Evolutionary conservation across 2,888 invertebrate genomes (phyloP).

Genomic region (Diplazon laetatorius): DNA sequence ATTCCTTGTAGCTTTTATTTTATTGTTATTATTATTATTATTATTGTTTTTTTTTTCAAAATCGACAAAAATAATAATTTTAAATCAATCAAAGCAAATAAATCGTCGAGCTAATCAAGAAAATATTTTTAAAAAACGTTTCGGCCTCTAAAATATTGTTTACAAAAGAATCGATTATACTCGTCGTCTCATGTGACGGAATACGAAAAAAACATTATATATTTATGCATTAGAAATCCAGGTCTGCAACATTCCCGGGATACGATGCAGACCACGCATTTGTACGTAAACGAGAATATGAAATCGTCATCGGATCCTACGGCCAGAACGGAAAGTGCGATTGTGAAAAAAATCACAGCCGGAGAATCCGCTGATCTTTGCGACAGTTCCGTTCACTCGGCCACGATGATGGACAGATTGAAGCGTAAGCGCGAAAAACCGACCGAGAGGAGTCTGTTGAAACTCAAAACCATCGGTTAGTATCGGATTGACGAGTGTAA

Average conservation of each 20-base stretch:
- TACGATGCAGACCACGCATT: conserved; percentile 65
- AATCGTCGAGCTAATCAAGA: too few relatives aligned
- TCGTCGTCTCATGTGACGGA: conserved; percentile 3
- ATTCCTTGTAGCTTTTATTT: too few relatives aligned
- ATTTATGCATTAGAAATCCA: conserved; percentile 65
- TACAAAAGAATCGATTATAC: not conserved
- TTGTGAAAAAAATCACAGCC: conserved; percentile 38
- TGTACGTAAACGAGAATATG: conserved; percentile 67
- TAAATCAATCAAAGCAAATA: not conserved
- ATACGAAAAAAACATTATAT: not conserved
- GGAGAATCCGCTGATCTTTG: conserved; percentile 53
- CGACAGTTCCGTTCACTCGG: conserved; percentile 60
- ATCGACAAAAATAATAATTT: not conserved
- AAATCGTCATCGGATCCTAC: conserved; percentile 68
- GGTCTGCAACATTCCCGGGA: conserved; percentile 64
- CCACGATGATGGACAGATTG: conserved; percentile 56
- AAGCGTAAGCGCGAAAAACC: conserved; percentile 61
- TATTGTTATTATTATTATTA: too few relatives aligned
- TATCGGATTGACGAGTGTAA: conserved; percentile 19
- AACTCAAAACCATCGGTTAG: conserved; percentile 75
- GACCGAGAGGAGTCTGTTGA: conserved; percentile 68
- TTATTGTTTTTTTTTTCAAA: conserved; percentile 10
- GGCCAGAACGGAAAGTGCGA: conserved; percentile 52
- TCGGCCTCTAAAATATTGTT: not conserved
- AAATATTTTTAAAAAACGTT: too few relatives aligned